Evolutionary conservation across 2,888 invertebrate genomes (phyloP).

Genomic region (Temnothorax rugatulus): DNA sequence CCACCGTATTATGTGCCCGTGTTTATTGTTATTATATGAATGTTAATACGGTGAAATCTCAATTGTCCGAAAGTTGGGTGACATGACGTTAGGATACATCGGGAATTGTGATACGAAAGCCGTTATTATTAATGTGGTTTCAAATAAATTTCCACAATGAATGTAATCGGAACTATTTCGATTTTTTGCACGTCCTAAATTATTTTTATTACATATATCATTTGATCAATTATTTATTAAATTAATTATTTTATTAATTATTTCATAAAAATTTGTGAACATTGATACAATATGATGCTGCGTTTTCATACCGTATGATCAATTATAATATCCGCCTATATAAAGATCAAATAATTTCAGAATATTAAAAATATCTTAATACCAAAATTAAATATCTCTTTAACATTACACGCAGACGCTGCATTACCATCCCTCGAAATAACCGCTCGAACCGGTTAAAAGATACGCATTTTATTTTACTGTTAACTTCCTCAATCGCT

Average conservation of each 20-base stretch:
- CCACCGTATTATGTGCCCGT: slow-evolving; percentile 58
- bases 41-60: background rate
- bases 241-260: background rate
- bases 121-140: background rate
- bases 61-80: background rate
- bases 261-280: background rate
- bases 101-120: background rate
- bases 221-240: no score
- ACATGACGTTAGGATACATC: background rate
- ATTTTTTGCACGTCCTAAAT: background rate
- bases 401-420: background rate
- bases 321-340: background rate
- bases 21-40: slow-evolving; percentile 49
- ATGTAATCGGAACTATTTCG: background rate
- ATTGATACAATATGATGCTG: background rate
- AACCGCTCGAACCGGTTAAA: slow-evolving; percentile 9
- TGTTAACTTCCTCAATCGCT: slow-evolving; percentile 32
- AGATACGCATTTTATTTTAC: slow-evolving; percentile 52
- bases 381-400: background rate
- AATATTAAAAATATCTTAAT: background rate
- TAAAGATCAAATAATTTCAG: background rate
- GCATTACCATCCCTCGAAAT: background rate
- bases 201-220: background rate
- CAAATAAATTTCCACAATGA: background rate
- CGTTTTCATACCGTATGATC: background rate